Conservation (phyloP, 2,797 vertebrate genomes). For the Paedocypris micromegethes region DNA sequence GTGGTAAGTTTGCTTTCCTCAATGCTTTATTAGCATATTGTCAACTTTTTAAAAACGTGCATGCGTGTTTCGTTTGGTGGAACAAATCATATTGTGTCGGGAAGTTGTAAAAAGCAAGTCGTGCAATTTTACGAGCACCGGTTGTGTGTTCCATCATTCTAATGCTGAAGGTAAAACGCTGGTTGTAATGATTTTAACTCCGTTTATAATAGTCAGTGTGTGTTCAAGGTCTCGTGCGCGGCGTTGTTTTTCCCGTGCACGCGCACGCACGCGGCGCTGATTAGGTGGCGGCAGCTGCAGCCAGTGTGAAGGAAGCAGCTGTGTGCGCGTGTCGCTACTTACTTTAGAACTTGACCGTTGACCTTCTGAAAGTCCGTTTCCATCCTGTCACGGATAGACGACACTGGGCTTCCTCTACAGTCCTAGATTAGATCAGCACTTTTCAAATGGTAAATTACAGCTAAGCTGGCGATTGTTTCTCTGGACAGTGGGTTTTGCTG, state of each 20-base stretch:
- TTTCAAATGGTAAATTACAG: not conserved
- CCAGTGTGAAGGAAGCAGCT: constrained; percentile 42
- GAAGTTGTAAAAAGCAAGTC: too few relatives aligned
- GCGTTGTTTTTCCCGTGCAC: constrained; percentile 1
- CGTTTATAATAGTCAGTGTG: not conserved
- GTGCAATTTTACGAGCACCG: too few relatives aligned
- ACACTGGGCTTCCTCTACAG: not conserved
- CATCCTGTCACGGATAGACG: not conserved
- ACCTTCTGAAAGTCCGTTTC: constrained; percentile 18
- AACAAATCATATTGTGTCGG: too few relatives aligned
- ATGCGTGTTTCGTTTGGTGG: too few relatives aligned
- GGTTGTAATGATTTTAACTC: not conserved
- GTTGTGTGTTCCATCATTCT: too few relatives aligned
- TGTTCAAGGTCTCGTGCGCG: not conserved
- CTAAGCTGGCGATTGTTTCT: too few relatives aligned
- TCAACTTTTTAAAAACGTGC: constrained; percentile 5
- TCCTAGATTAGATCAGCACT: not conserved
- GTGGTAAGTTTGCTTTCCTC: constrained; percentile 28
- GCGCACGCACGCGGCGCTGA: constrained; percentile 11
- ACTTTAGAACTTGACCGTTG: constrained; percentile 27
- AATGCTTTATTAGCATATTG: not conserved
- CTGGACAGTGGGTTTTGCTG: too few relatives aligned
- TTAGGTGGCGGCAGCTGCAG: constrained; percentile 7
- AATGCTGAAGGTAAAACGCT: too few relatives aligned
- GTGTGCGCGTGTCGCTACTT: constrained; percentile 20